phyloP scores from a whole-genome alignment of 2,113 vertebrate species.

The Centropus unirufus region DNA sequence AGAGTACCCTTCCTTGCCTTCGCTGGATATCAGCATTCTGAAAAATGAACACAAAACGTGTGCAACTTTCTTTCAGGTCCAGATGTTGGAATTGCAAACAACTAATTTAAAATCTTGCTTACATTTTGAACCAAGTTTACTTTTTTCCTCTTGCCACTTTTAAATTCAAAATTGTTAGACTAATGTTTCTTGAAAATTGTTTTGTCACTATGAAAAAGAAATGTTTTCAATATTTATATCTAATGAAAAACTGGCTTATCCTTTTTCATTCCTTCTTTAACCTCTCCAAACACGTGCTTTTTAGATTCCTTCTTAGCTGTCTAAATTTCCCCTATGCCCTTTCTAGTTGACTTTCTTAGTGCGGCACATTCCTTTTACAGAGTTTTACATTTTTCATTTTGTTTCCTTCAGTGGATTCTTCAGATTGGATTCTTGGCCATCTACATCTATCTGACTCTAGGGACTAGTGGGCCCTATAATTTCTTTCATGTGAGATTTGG shows the following conservation, averaged over 20 bases:
- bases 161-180: not conserved
- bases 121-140: not conserved
- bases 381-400: not conserved
- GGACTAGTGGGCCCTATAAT: not conserved
- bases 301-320: constrained; percentile 39
- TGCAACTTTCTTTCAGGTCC: not conserved
- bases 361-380: constrained; percentile 45
- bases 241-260: constrained; percentile 16
- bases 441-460: not conserved
- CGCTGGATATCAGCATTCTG: fast-evolving
- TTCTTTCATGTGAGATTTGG: not conserved
- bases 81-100: not conserved
- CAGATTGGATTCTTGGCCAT: constrained; percentile 22
- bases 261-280: constrained; percentile 56
- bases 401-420: constrained; percentile 43
- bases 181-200: not conserved
- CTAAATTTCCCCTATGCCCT: constrained; percentile 45
- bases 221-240: constrained; percentile 39
- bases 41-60: not conserved
- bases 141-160: not conserved
- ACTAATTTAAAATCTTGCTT: not conserved
- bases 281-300: constrained; percentile 45
- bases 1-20: not conserved
- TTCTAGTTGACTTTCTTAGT: constrained; percentile 20
- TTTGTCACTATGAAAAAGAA: not conserved